These are phyloP conservation scores for Gibbula magus DNA, from an alignment of 2,888 invertebrate species.

Conservation along the genomic window DNA sequence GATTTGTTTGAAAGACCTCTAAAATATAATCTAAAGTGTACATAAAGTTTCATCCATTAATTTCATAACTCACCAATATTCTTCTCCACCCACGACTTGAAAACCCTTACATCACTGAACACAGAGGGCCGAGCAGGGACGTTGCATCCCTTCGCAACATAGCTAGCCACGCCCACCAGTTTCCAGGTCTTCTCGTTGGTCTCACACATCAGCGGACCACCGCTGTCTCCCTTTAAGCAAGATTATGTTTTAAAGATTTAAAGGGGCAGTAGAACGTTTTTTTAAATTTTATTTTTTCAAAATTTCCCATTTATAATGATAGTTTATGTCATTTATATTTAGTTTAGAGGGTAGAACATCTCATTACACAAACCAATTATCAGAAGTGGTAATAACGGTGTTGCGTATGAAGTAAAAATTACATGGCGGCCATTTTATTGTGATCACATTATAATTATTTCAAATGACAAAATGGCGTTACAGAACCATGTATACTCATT, in stretches of 20 bases:
- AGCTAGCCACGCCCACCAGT: slow-evolving; percentile 65
- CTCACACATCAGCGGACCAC: slow-evolving; percentile 68
- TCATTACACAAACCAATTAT: no score
- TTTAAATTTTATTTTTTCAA: no score
- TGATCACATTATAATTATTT: not conserved
- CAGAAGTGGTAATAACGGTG: no score
- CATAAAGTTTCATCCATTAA: no score
- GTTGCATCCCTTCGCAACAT: slow-evolving; percentile 64
- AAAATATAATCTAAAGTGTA: no score
- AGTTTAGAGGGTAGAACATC: no score
- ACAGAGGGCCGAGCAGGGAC: slow-evolving; percentile 63
- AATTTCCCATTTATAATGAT: no score
- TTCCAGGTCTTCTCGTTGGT: slow-evolving; percentile 56
- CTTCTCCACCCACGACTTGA: slow-evolving; percentile 62
- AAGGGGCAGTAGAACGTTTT: no score
- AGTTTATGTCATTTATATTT: no score
- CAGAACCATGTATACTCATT: not conserved
- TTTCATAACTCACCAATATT: slow-evolving; percentile 43
- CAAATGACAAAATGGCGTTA: not conserved
- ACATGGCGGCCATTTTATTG: no score
- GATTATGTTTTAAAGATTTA: not conserved
- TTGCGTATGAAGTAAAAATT: no score
- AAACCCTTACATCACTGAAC: slow-evolving; percentile 61
- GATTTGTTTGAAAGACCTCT: no score
- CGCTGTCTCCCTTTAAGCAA: slow-evolving; percentile 70